Evolutionary conservation across 2,113 vertebrate genomes (phyloP), one percentile per base, ranked within the genome.

Genomic region (Daboia siamensis): DNA sequence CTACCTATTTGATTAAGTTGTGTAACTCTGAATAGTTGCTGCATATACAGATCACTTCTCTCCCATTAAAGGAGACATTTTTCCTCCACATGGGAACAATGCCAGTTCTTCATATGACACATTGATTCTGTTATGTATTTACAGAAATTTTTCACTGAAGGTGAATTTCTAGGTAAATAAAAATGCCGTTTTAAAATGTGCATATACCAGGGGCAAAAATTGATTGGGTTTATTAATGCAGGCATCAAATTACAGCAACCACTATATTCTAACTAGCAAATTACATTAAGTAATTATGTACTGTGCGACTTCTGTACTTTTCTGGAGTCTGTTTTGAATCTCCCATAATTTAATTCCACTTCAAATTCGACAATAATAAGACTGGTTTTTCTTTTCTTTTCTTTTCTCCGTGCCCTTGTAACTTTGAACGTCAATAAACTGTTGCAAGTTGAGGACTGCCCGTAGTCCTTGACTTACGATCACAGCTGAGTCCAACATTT

Each of bases 71-170:
- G 52, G 7, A 21, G 0, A 51, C 89, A 24, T 86, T 64, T 57
- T 86, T 61, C 92, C 80, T 84, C 52, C 21, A 2, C 44, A 21
- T 44, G 4, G 6, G 51, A 56, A 20, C 89, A 89, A 51, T 20
- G 20, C 85, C 69, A 87, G n/a, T 84, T 90, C 39, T 64, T 54
- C 44, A 59, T 17, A 54, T 15, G 33, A 29, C 64, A 51, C 84
- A 91, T 44, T 88, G 88, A 90, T 52, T 85, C 39, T 44, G 1
- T 56, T n/a, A 93, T 61, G 90, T 90, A 55, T 5, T 55, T 87
- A 88, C 57, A 0, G 29, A 54, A 90, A 85, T 44, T 17, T 56
- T 26, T 1, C 86, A 23, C 1, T 59, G 61, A 2, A 59, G 46
- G 33, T 23, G 48, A 64, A 87, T 59, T 89, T 91, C 1, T 17